Evolutionary conservation across 2,113 vertebrate genomes (phyloP), one percentile per base, ranked within the genome.

Genomic region (Microcebus griseorufus): DNA sequence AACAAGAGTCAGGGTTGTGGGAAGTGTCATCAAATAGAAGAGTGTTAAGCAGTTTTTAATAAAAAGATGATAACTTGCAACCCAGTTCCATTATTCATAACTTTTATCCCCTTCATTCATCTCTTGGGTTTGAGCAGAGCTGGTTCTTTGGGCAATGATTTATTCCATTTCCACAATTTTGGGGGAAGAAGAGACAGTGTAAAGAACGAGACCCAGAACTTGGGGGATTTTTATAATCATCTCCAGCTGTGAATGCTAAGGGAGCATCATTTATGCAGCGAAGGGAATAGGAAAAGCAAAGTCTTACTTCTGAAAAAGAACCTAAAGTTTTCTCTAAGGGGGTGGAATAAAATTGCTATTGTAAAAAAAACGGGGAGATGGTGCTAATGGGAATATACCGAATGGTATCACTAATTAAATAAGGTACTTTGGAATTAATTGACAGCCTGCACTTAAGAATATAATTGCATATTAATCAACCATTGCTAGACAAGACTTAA

Each of bases 361-460:
- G 65, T 78, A 70, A 89, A 96, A 96, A 37, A 93, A 76, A 70
- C 2, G 7, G 90, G 89, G 93, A 96, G 72, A 89, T 94, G 69
- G 88, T 58, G 55, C 95, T 97, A 92, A 84, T 97, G 92, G 95
- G 93, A 93, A 94, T 97, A 92, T 84, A 53, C n/a, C 0, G 92
- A 89, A 92, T 37, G 62, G 53, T 85, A 51, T 81, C 87, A 53
- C 95, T 97, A 94, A 98, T 98, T 97, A 96, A 97, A 93, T 95
- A 88, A 90, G 87, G 78, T 45, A 37, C 92, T 97, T 90, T 95
- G 80, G 55, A 97, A 97, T 96, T 96, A 67, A 93, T 97, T 93
- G 97, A 82, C 81, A 82, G 29, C 75, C 45, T 96, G 51, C 89
- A 97, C 90, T 88, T 97, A 97, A 89, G 93, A 97, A 87, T 88